These are phyloP conservation scores for Macrophya annulata DNA, from an alignment of 2,888 invertebrate genomes.

Conservation along the genomic window DNA sequence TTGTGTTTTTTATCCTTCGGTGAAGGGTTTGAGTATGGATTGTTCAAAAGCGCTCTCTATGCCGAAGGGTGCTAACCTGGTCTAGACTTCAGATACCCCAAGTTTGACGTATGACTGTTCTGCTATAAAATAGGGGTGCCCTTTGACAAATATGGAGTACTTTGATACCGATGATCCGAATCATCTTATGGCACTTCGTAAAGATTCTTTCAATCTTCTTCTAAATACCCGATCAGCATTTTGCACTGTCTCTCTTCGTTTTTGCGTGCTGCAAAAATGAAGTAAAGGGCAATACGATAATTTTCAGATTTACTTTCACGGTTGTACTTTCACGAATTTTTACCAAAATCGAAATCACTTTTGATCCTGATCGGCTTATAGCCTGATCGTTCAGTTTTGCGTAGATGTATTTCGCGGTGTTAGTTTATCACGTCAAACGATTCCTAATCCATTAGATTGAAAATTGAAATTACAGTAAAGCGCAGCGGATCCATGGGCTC, in stretches of 20 bases:
- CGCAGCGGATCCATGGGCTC: constrained; percentile 29
- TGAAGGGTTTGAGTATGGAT: not conserved
- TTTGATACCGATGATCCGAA: not conserved
- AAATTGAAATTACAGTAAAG: constrained; percentile 39
- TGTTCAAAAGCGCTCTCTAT: not conserved
- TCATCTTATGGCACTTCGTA: not conserved
- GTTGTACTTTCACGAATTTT: not conserved
- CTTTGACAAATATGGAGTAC: not conserved
- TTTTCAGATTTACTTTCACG: not conserved
- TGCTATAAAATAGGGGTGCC: not conserved
- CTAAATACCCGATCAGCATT: not conserved
- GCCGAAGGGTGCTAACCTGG: not conserved
- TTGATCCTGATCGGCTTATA: not conserved
- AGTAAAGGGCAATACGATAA: not conserved
- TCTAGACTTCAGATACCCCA: not conserved
- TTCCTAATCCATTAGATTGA: not conserved
- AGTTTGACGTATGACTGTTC: not conserved
- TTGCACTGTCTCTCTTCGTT: too few species aligned
- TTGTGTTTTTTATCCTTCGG: not conserved
- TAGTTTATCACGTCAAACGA: not conserved
- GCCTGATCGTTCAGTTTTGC: not conserved
- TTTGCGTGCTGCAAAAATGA: too few species aligned
- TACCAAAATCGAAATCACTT: not conserved
- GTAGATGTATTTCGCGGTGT: not conserved
- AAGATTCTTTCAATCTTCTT: not conserved